Evolutionary conservation across 92 coral and sea anemone genomes (phyloP).

Genomic region (Epizoanthus scotinus): DNA sequence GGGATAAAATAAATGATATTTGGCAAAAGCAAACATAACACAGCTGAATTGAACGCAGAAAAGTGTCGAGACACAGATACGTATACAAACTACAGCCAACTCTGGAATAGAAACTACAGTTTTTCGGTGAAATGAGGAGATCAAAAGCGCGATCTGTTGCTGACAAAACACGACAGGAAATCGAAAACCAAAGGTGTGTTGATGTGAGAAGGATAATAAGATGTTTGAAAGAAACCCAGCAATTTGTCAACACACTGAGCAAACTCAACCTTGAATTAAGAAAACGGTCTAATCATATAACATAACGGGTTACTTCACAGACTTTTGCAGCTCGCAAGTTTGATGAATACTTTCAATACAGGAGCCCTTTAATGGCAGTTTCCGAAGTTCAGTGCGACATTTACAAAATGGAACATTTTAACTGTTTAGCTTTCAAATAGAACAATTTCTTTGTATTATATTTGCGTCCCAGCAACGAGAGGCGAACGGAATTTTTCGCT

Average conservation of each 20-base stretch:
- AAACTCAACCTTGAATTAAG: not conserved
- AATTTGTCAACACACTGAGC: conserved; percentile 9
- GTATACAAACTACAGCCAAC: not conserved
- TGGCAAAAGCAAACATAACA: conserved; percentile 15
- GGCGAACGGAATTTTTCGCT: too few species aligned
- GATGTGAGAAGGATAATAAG: not conserved
- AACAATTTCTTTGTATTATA: too few species aligned
- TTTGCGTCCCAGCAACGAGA: too few species aligned
- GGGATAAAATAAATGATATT: not conserved
- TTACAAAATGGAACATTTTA: too few species aligned
- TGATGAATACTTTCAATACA: too few species aligned
- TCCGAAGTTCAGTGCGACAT: too few species aligned
- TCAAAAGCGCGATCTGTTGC: not conserved
- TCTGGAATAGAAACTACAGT: not conserved
- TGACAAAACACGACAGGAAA: not conserved
- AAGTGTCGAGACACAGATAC: not conserved
- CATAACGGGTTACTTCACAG: too few species aligned
- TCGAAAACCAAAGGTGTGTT: not conserved
- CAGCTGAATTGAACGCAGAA: not conserved
- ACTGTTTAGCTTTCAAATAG: too few species aligned
- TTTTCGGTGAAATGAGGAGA: not conserved
- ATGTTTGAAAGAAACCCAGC: not conserved
- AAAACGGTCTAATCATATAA: too few species aligned
- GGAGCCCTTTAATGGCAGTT: too few species aligned
- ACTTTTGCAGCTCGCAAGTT: too few species aligned